phyloP scores from a whole-genome alignment of 2,888 invertebrate genomes.

The Lepidocyrtoides sp. region DNA sequence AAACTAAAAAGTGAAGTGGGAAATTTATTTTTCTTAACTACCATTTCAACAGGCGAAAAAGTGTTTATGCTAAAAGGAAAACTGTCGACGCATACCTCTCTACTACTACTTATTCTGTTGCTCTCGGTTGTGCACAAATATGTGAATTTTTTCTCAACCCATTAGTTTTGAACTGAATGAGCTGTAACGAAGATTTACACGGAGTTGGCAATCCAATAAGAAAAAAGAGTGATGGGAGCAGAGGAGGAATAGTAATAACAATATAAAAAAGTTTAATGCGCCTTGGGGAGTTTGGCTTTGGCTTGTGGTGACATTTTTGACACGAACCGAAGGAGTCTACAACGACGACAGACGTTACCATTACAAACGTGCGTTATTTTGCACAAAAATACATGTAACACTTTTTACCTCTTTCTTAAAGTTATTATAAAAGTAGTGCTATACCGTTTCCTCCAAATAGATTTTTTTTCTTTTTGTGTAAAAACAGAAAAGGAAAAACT shows the following conservation, averaged over 20 bases:
- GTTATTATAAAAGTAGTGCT: too few species aligned
- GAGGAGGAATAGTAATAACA: slow-evolving; percentile 57
- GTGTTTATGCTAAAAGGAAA: slow-evolving; percentile 18
- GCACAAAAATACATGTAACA: neutral
- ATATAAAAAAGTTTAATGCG: slow-evolving; percentile 71
- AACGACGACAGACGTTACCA: slow-evolving; percentile 40
- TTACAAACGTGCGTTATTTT: neutral
- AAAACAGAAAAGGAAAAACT: neutral
- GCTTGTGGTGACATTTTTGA: slow-evolving; percentile 78
- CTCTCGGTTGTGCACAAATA: neutral
- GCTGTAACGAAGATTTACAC: slow-evolving; percentile 69
- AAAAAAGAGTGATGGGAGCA: slow-evolving; percentile 64
- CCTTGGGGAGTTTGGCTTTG: slow-evolving; percentile 72
- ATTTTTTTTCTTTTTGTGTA: neutral
- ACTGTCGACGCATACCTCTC: slow-evolving; percentile 20
- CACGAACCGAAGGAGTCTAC: slow-evolving; percentile 67
- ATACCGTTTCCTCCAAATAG: neutral
- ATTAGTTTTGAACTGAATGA: slow-evolving; percentile 63
- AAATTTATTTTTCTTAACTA: slow-evolving; percentile 41
- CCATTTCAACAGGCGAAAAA: slow-evolving; percentile 19
- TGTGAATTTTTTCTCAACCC: slow-evolving; percentile 46
- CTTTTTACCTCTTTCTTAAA: neutral
- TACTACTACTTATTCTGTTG: neutral
- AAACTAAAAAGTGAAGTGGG: neutral
- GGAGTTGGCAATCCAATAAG: slow-evolving; percentile 67